phyloP scores from a whole-genome alignment of 2,797 vertebrate species.

The Acanthiza pusilla region DNA sequence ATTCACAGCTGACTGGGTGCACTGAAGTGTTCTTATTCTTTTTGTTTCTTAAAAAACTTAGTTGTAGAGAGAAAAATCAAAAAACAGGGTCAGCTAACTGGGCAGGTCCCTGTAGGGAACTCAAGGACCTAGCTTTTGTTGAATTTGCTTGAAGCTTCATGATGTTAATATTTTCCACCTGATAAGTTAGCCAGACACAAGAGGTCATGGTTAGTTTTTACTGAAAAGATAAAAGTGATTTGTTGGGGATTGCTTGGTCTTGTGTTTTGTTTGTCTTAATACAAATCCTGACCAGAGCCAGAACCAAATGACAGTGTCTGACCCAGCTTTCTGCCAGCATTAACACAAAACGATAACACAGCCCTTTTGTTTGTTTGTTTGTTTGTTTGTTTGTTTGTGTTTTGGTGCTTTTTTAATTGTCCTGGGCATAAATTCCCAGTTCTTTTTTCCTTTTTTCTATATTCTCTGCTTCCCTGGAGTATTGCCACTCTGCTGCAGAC shows the following conservation, averaged over 20 bases:
- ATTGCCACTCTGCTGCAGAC: background rate
- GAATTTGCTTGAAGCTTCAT: background rate
- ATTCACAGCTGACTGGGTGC: conserved; percentile 2
- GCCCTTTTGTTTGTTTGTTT: background rate
- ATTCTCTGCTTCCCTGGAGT: background rate
- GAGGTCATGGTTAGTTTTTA: background rate
- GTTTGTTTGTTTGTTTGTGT: background rate
- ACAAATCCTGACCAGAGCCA: background rate
- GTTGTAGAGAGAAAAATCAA: background rate
- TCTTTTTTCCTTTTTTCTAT: background rate
- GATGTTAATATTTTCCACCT: background rate
- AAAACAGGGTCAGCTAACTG: background rate
- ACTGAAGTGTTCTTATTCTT: background rate
- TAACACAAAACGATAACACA: background rate
- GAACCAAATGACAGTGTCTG: background rate
- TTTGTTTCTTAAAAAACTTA: conserved; percentile 9
- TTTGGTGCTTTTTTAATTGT: background rate
- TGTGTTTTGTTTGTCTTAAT: background rate
- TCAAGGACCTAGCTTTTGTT: background rate
- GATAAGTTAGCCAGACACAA: background rate
- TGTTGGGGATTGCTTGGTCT: background rate
- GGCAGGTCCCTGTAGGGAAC: background rate
- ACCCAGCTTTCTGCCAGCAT: background rate
- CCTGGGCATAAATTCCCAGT: background rate
- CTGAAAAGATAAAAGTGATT: background rate